Percentiles rank a stretch among this genome's conserved stretches.
phyloP scores from a whole-genome alignment of 2,797 vertebrate genomes.

The Ctenosaura bakeri region DNA sequence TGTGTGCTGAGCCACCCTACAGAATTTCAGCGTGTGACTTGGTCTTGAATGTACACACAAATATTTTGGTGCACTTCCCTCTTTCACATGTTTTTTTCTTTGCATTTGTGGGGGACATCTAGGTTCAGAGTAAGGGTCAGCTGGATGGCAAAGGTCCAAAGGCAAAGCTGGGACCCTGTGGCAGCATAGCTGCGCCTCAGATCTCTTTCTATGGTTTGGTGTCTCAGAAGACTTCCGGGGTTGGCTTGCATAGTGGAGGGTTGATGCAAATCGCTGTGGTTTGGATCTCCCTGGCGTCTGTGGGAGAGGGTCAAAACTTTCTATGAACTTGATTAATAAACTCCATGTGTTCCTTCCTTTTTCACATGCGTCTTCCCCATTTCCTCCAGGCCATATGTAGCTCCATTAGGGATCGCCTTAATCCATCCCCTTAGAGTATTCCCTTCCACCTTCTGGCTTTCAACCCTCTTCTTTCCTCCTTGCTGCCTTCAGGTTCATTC shows the following conservation, averaged over 20 bases:
- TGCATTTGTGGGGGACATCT: neutral
- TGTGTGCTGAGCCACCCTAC: too few species aligned
- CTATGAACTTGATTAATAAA: conserved; percentile 52
- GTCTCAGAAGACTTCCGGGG: neutral
- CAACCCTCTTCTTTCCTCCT: neutral
- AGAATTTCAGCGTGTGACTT: neutral
- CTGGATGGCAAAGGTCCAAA: neutral
- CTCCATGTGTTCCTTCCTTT: conserved; percentile 46
- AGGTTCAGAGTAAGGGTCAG: neutral
- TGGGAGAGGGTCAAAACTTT: conserved; percentile 56
- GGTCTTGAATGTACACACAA: too few species aligned
- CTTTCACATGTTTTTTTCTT: neutral
- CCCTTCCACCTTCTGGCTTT: neutral
- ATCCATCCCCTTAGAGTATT: conserved; percentile 32
- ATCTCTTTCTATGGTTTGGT: neutral
- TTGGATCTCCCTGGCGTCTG: conserved; percentile 7
- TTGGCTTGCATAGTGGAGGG: neutral
- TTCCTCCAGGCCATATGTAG: conserved; percentile 18
- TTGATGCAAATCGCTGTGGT: conserved; percentile 16
- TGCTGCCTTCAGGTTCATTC: conserved; percentile 30
- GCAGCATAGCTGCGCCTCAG: neutral
- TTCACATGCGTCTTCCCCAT: neutral
- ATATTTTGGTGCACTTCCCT: neutral
- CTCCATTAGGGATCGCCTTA: conserved; percentile 37
- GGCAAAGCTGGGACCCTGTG: neutral